phyloP scores from a whole-genome alignment of 1,140 invertebrate species.

The Sitobion miscanthi region DNA sequence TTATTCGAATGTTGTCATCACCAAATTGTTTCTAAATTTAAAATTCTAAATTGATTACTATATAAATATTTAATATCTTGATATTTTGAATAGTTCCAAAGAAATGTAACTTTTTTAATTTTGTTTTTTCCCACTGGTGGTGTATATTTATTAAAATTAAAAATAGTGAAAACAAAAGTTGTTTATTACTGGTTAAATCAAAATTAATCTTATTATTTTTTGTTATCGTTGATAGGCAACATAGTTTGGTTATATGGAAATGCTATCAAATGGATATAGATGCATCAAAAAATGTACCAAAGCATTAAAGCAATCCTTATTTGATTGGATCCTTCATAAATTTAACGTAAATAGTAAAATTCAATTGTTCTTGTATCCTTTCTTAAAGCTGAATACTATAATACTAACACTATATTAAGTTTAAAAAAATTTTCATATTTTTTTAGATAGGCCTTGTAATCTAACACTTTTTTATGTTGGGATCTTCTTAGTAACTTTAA shows the following conservation, averaged over 20 bases:
- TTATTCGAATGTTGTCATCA: neutral
- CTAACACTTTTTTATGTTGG: neutral
- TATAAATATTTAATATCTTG: neutral
- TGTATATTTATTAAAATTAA: neutral
- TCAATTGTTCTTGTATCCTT: conserved; percentile 17
- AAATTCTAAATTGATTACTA: neutral
- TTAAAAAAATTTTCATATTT: neutral
- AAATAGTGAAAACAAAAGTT: neutral
- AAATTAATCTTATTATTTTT: conserved; percentile 43
- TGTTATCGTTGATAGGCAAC: conserved; percentile 49
- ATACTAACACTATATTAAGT: conserved; percentile 37
- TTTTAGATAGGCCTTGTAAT: neutral
- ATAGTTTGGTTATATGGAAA: conserved; percentile 54
- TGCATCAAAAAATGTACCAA: conserved; percentile 50
- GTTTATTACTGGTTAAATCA: neutral
- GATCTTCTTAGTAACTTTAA: neutral
- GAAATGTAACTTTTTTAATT: too few relatives aligned
- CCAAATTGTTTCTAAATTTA: neutral
- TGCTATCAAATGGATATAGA: conserved; percentile 55
- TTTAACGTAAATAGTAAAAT: conserved; percentile 49
- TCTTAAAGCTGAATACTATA: conserved; percentile 10
- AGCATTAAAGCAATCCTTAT: conserved; percentile 46
- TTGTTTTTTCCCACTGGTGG: neutral
- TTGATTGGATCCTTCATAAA: conserved; percentile 54
- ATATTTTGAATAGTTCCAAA: neutral